phyloP scores from a whole-genome alignment of 1,140 invertebrate genomes.

The Anoplolepis gracilipes region DNA sequence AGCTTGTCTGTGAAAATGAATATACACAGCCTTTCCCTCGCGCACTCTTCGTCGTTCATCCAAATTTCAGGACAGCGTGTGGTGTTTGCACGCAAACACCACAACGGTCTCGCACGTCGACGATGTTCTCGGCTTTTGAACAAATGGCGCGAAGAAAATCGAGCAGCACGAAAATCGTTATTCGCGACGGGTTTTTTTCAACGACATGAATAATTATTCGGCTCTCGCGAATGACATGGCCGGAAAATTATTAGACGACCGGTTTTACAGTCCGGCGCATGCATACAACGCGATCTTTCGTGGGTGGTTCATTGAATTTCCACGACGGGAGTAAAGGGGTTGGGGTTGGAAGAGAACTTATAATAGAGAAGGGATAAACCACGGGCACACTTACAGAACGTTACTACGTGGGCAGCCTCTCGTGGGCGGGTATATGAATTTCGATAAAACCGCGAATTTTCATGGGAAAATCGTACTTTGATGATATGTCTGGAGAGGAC shows the following conservation, averaged over 20 bases:
- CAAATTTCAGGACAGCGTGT: conserved; percentile 39
- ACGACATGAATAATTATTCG: conserved; percentile 24
- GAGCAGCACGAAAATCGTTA: background rate
- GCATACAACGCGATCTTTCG: conserved; percentile 59
- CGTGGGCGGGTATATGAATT: conserved; percentile 66
- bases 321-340: conserved; percentile 25
- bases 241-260: conserved; percentile 37
- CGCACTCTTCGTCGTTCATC: conserved; percentile 11
- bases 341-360: background rate
- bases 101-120: background rate
- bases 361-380: background rate
- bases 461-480: conserved; percentile 64
- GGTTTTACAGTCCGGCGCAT: conserved; percentile 32
- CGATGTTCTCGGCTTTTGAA: background rate
- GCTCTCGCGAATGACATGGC: background rate
- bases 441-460: conserved; percentile 75
- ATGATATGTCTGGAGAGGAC: conserved; percentile 68
- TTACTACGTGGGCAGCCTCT: background rate
- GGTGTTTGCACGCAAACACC: conserved; percentile 16
- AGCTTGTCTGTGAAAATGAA: conserved; percentile 17
- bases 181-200: background rate
- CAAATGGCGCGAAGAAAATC: background rate
- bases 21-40: background rate
- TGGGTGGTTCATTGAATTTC: conserved; percentile 66
- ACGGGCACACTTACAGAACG: background rate